Percentiles rank a stretch among this genome's conserved stretches.
phyloP scores from a whole-genome alignment of 2,888 invertebrate genomes.

The Poecilus cupreus region DNA sequence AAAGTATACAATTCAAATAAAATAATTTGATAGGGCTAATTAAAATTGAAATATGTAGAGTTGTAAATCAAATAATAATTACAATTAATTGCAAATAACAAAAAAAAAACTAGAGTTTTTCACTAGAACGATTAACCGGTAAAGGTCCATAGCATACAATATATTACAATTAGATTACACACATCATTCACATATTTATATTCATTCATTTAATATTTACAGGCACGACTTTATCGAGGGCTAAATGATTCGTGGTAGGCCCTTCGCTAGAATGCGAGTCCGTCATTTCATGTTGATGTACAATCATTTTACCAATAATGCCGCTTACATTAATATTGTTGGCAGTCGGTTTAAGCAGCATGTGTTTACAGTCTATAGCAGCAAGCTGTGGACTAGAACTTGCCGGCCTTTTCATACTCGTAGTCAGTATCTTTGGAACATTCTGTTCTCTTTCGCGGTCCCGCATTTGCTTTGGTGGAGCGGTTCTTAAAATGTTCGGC shows the following conservation, averaged over 20 bases:
- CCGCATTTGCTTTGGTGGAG: conserved; percentile 26
- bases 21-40: neutral
- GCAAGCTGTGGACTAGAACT: conserved; percentile 49
- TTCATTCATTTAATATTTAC: conserved; percentile 66
- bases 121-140: conserved; percentile 54
- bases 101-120: conserved; percentile 47
- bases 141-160: conserved; percentile 38
- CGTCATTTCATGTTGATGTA: conserved; percentile 54
- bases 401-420: conserved; percentile 54
- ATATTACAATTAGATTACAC: conserved; percentile 30
- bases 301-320: conserved; percentile 56
- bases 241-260: conserved; percentile 64
- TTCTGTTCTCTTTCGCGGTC: conserved; percentile 18
- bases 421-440: conserved; percentile 48
- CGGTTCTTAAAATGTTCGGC: conserved; percentile 49
- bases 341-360: conserved; percentile 45
- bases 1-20: conserved; percentile 2
- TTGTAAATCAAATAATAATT: conserved; percentile 38
- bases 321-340: conserved; percentile 51
- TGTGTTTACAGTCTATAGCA: conserved; percentile 50
- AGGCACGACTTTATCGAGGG: conserved; percentile 69
- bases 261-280: conserved; percentile 41
- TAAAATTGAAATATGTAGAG: conserved; percentile 4
- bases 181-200: conserved; percentile 24
- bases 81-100: conserved; percentile 29